Conservation (phyloP, 2,888 invertebrate genomes). For the Ligdia adustata region DNA sequence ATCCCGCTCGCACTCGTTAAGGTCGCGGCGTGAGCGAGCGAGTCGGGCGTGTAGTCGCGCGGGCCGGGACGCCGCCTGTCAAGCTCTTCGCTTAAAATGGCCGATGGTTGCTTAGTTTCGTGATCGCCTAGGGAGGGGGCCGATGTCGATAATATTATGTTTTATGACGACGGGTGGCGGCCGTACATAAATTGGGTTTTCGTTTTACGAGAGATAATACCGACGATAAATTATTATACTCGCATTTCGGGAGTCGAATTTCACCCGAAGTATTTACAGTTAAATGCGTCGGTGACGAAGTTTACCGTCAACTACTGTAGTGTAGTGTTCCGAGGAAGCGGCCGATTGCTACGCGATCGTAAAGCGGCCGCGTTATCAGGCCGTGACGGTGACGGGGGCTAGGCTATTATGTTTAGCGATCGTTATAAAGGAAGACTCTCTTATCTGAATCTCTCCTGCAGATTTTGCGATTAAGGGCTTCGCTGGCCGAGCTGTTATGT, state of each 20-base stretch:
- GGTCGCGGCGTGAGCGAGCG: conserved; percentile 17
- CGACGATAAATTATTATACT: conserved; percentile 71
- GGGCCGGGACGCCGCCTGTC: conserved; percentile 57
- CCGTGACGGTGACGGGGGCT: conserved; percentile 61
- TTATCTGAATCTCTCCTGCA: conserved; percentile 56
- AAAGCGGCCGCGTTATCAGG: conserved; percentile 60
- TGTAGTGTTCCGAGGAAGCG: conserved; percentile 52
- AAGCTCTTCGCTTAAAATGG: conserved; percentile 77
- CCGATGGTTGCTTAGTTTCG: conserved; percentile 76
- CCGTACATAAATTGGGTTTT: conserved; percentile 75
- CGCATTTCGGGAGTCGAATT: conserved; percentile 66
- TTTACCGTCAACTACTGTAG: conserved; percentile 44
- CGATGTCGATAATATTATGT: conserved; percentile 81
- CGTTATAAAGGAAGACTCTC: conserved; percentile 46
- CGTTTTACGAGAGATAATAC: conserved; percentile 78
- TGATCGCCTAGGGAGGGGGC: conserved; percentile 81
- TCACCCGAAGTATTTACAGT: conserved; percentile 48
- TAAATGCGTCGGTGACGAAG: conserved; percentile 36
- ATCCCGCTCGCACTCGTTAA: conserved; percentile 47
- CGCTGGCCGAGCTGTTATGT: conserved; percentile 29
- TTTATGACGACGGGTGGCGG: conserved; percentile 74
- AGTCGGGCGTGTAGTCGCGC: conserved; percentile 34
- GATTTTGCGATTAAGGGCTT: conserved; percentile 44
- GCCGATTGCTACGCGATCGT: conserved; percentile 56
- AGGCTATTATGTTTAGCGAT: conserved; percentile 64